A percentile compares a stretch with the other conserved stretches of the same genome.
Conservation (phyloP, 92 coral and sea anemone species). For the Porites cylindrica region DNA sequence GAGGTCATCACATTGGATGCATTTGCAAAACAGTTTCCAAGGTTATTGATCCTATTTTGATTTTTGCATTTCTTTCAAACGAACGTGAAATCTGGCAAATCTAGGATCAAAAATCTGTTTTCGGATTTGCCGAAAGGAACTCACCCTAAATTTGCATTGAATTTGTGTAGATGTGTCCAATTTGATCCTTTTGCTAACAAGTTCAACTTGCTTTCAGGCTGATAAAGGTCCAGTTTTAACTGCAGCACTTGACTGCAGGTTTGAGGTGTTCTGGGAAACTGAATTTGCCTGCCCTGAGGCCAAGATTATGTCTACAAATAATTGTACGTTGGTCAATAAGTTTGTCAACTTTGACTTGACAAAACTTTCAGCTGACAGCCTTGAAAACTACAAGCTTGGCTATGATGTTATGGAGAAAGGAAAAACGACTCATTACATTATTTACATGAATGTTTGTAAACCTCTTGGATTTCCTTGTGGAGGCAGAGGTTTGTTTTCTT, state of each 20-base stretch:
- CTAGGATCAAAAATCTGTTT: too few species aligned
- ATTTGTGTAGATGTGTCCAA: too few species aligned
- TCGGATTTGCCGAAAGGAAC: too few species aligned
- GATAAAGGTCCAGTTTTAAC: conserved; percentile 88
- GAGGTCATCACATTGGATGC: too few species aligned
- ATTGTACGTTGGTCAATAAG: conserved; percentile 76
- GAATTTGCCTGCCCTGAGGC: conserved; percentile 89
- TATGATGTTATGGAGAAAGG: conserved; percentile 7
- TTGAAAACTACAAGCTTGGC: conserved; percentile 64
- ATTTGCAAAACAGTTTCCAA: too few species aligned
- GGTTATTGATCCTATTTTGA: too few species aligned
- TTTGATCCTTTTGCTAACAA: background rate
- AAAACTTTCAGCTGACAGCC: conserved; percentile 57
- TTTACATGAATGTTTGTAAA: conserved; percentile 87
- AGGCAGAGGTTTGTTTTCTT: conserved; percentile 60
- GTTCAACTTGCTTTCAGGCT: conserved; percentile 53
- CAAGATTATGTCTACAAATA: conserved; percentile 55
- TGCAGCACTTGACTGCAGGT: conserved; percentile 62
- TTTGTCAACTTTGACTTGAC: conserved; percentile 90
- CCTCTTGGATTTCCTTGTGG: conserved; percentile 70
- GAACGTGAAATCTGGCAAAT: too few species aligned
- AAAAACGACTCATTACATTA: conserved; percentile 39
- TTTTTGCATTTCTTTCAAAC: too few species aligned
- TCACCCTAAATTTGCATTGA: too few species aligned
- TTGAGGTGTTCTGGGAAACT: conserved; percentile 92